Evolutionary conservation across 1,140 invertebrate species (phyloP).

Genomic region (Calosoma granatense): DNA sequence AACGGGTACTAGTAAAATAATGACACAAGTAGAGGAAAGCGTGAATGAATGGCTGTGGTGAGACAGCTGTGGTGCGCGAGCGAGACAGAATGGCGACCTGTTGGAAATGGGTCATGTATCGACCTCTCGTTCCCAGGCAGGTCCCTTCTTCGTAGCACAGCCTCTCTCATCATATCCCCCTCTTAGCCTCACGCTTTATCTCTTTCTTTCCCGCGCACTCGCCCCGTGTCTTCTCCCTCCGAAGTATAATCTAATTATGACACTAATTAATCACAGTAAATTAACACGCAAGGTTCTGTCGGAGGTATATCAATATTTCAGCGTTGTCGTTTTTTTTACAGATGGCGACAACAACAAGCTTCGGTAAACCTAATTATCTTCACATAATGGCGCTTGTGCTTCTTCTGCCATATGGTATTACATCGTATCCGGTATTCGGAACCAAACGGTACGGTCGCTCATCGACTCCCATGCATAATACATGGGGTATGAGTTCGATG

Average conservation of each 20-base stretch:
- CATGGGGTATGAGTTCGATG: constrained; percentile 3
- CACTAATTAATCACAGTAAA: constrained; percentile 3
- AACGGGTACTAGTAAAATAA: too few species aligned
- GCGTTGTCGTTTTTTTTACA: constrained; percentile 28
- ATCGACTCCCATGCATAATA: constrained; percentile 15
- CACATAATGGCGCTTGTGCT: constrained; percentile 32
- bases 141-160: constrained; percentile 11
- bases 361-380: constrained; percentile 24
- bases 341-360: constrained; percentile 24
- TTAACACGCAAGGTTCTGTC: constrained; percentile 28
- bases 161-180: constrained; percentile 28
- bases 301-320: too few species aligned
- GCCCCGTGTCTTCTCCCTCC: constrained; percentile 29
- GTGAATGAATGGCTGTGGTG: constrained; percentile 13
- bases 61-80: neutral
- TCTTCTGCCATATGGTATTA: constrained; percentile 31
- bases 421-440: constrained; percentile 38
- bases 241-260: constrained; percentile 24
- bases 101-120: constrained; percentile 18
- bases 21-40: too few species aligned
- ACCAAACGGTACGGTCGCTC: constrained; percentile 34
- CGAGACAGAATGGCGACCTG: constrained; percentile 15
- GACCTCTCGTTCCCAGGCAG: neutral
- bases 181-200: constrained; percentile 30
- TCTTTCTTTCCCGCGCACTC: constrained; percentile 21